Evolutionary conservation across 2,113 vertebrate genomes (phyloP), one percentile per base, ranked within the genome.

Genomic region (Anser brachyrhynchus): DNA sequence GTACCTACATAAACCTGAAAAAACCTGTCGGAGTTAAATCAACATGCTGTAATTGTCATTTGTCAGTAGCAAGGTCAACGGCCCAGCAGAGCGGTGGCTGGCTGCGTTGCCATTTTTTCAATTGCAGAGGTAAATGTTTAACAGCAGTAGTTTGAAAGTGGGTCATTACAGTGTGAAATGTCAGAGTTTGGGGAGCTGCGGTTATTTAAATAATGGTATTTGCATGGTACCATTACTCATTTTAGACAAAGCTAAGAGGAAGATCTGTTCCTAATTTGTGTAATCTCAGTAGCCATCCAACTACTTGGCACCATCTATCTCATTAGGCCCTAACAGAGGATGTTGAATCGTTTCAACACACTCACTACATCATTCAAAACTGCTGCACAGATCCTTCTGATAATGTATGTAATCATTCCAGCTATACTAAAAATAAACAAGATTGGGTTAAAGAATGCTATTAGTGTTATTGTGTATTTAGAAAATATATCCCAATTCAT

Each of bases 191-290:
- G 83, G 49, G 79, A 93, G 44, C 57, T 78, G 41, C 75, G 70
- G 70, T 92, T 94, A 69, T 94, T 94, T 87, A 89, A 96, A 51
- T 88, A 93, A 82, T 87, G 33, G 22, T 93, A 81, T 85, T 93
- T 94, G 79, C 62, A 57, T 81, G 49, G 58, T 74, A 87, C 91
- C 87, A 57, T 95, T 87, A 78, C 9, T 92, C 61, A 85, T 83
- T 19, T 67, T 76, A 69, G 88, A 87, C 65, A 93, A 95, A 95
- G 61, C 61, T 67, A 79, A 74, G 69, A 82, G 46, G 74, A 79
- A 76, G 79, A 93, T 65, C 66, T 96, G 86, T 82, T 91, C 95
- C 94, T 95, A 77, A 87, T 96, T 94, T 89, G 55, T 91, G 54
- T 87, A 77, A 77, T 89, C 86, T 96, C 88, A 73, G 77, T 92